Evolutionary conservation across 2,797 vertebrate genomes (phyloP), one percentile per base, ranked within the genome.

Genomic region (Sebastes kiyomatsui): DNA sequence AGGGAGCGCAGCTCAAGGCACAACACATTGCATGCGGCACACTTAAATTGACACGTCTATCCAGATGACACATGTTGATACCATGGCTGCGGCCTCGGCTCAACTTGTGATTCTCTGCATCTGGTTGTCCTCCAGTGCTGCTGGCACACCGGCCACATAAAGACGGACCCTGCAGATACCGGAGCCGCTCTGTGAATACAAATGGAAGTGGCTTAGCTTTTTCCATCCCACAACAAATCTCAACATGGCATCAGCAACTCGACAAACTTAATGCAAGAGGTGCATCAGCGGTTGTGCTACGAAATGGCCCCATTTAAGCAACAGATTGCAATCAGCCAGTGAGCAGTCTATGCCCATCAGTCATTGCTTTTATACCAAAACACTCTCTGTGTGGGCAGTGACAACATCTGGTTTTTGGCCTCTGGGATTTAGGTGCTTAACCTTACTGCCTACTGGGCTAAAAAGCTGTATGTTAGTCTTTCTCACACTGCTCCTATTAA

Each of bases 11-110:
- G 92, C 90, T 93, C 83, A 90, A 92, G 92, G 92, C 92, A 83
- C 81, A 87, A 68, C 84, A 83, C 88, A 76, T 87, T 72, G 83
- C 87, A 91, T 84, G 85, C 74, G 66, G 80, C 78, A 68, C 88
- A 88, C 81, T 90, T 90, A 90, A 91, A 94, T 92, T 94, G 94
- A 95, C 94, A 93, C 86, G 84, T 94, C 91, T 92, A 87, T 92
- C 86, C 79, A 75, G 90, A 93, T 92, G 93, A 93, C 94, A 93
- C 92, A 87, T 92, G 91, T 88, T 92, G 91, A 94, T 94, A 88
- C 80, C 68, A 67, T 68, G 85, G 79, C 89, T 61, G 72, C 78
- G 88, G 87, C 86, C 82, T 80, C 68, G 23, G 81, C 66, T 89
- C 83, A 75, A 73, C 83, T 91, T 86, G 86, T 61, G 85, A 89